Evolutionary conservation across 2,888 invertebrate species (phyloP).

Genomic region (Harpalus rubripes): DNA sequence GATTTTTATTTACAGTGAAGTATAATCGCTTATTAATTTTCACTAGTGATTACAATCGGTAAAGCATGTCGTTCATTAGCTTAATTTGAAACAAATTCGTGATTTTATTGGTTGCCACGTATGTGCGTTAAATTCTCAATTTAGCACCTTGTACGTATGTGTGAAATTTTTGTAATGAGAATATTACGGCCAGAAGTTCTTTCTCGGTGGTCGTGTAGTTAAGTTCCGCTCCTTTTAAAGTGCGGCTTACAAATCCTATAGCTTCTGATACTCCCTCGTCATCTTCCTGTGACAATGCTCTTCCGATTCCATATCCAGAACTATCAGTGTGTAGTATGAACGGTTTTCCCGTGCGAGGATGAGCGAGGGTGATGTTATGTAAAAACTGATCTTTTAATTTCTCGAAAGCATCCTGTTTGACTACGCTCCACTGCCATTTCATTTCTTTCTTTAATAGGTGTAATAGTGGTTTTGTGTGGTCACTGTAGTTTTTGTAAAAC

Average conservation of each 20-base stretch:
- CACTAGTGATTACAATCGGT: too few species aligned
- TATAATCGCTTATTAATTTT: too few species aligned
- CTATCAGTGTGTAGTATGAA: conserved; percentile 64
- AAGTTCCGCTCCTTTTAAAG: neutral
- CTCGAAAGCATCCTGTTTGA: conserved; percentile 53
- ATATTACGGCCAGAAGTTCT: conserved; percentile 70
- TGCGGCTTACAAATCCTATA: conserved; percentile 56
- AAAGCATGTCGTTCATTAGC: too few species aligned
- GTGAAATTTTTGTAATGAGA: conserved; percentile 70
- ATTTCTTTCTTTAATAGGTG: conserved; percentile 67
- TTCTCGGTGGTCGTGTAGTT: conserved; percentile 69
- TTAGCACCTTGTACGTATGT: conserved; percentile 69
- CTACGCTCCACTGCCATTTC: conserved; percentile 63
- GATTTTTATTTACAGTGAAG: too few species aligned
- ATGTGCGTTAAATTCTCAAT: too few species aligned
- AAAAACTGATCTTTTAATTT: conserved; percentile 63
- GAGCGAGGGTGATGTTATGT: conserved; percentile 31
- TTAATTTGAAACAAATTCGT: too few species aligned
- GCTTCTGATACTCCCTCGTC: conserved; percentile 1
- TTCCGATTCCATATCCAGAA: conserved; percentile 63
- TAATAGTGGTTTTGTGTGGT: conserved; percentile 56
- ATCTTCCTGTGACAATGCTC: conserved; percentile 58
- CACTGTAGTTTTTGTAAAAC: conserved; percentile 67
- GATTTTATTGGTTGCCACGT: too few species aligned
- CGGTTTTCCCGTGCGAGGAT: conserved; percentile 44